A percentile compares a stretch with the other conserved stretches of the same genome.
Evolutionary conservation across 2,113 vertebrate genomes (phyloP).

Genomic region (Toxotes jaculatrix): DNA sequence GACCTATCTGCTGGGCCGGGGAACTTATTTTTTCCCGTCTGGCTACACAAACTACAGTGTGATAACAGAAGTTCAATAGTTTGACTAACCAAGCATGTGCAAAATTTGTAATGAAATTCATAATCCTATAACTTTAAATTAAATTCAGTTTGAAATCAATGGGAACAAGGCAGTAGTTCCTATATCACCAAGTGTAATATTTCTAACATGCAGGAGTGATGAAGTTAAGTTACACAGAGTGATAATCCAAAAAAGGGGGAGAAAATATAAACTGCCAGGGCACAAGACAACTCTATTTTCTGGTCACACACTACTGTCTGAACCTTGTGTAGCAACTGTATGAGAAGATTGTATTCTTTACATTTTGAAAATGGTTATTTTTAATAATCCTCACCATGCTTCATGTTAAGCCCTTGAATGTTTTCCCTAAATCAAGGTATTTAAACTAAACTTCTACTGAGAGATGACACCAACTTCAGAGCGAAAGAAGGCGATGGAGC

Average conservation of each 20-base stretch:
- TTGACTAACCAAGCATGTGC: slow-evolving; percentile 88
- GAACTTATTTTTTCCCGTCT: slow-evolving; percentile 76
- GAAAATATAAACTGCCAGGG: not conserved
- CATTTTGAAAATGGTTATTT: not conserved
- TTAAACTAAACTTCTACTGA: slow-evolving; percentile 3
- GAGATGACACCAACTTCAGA: not conserved
- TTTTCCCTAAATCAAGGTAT: not conserved
- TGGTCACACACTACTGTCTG: not conserved
- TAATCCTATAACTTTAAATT: slow-evolving; percentile 82
- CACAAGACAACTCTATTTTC: not conserved
- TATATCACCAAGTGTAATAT: not conserved
- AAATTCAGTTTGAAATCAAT: slow-evolving; percentile 5
- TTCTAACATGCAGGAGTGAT: not conserved
- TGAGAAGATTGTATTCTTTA: not conserved
- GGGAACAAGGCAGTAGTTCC: no score
- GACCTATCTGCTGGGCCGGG: slow-evolving; percentile 73
- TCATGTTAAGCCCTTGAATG: not conserved
- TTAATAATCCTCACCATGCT: not conserved
- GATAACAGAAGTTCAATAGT: slow-evolving; percentile 86
- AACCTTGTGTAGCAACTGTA: not conserved
- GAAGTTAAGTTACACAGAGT: not conserved
- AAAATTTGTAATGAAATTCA: slow-evolving; percentile 86
- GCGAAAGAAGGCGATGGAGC: not conserved
- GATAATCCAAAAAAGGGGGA: slow-evolving; percentile 9
- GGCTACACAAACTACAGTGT: slow-evolving; percentile 63